These are phyloP conservation scores for Callithrix jacchus DNA, from an alignment of 2,113 vertebrate species.

Conservation along the genomic window DNA sequence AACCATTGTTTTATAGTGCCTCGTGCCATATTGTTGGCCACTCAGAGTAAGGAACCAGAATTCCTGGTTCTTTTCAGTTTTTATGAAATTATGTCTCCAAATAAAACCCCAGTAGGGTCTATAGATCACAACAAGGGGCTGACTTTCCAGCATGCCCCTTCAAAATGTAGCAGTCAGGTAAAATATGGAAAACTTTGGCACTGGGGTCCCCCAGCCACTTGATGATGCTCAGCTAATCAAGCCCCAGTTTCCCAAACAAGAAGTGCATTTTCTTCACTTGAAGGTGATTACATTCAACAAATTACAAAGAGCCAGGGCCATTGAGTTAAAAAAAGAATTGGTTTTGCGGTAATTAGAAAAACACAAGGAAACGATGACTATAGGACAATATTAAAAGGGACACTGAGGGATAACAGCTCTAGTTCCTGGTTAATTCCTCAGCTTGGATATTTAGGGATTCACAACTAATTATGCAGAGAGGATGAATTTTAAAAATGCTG, in stretches of 20 bases:
- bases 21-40: not conserved
- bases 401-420: constrained; percentile 23
- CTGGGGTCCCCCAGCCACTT: not conserved
- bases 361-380: constrained; percentile 47
- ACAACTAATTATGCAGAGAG: constrained; percentile 74
- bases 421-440: constrained; percentile 61
- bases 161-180: not conserved
- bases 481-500: constrained; percentile 65
- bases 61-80: not conserved
- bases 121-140: not conserved
- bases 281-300: constrained; percentile 68
- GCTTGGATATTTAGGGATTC: constrained; percentile 70
- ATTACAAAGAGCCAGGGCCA: constrained; percentile 58
- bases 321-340: constrained; percentile 75
- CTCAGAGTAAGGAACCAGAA: not conserved
- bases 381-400: constrained; percentile 62
- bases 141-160: not conserved
- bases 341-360: constrained; percentile 72
- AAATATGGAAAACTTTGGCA: not conserved
- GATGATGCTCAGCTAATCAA: not conserved
- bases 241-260: constrained; percentile 17
- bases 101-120: not conserved
- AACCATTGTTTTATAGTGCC: not conserved
- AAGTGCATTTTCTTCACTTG: constrained; percentile 55
- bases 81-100: not conserved